A percentile compares a stretch with the other conserved stretches of the same genome.
Evolutionary conservation across 30 jellyfish, hydroid and myxozoan genomes (phyloP).

Genomic region (Mastigias papua): DNA sequence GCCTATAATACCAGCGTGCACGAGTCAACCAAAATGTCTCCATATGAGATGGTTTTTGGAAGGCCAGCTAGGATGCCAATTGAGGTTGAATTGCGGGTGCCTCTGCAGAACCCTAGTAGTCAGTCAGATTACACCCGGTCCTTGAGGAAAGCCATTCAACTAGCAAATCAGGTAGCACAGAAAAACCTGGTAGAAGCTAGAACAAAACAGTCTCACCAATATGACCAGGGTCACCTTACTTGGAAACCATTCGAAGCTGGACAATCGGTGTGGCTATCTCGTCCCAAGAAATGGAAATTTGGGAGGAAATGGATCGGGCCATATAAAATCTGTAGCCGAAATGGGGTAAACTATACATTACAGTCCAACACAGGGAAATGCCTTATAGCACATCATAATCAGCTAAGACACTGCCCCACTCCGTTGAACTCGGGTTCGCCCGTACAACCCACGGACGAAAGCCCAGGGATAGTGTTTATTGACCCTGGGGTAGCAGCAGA

Average conservation of each 20-base stretch:
- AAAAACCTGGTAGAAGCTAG: slow-evolving; percentile 21
- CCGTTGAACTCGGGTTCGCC: too few relatives aligned
- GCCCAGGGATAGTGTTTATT: too few relatives aligned
- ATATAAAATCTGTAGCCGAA: slow-evolving; percentile 27
- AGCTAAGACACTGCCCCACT: too few relatives aligned
- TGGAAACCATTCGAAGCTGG: slow-evolving; percentile 55
- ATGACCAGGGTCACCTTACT: slow-evolving; percentile 30
- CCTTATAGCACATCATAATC: too few relatives aligned
- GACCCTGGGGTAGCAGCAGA: too few relatives aligned
- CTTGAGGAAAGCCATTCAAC: slow-evolving; percentile 43
- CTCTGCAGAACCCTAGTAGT: slow-evolving; percentile 38
- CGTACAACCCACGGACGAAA: too few relatives aligned
- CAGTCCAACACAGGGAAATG: slow-evolving; percentile 53
- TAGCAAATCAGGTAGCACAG: slow-evolving; percentile 44
- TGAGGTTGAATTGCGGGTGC: slow-evolving; percentile 42
- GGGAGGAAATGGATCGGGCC: slow-evolving; percentile 70
- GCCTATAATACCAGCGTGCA: slow-evolving; percentile 53
- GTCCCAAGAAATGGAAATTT: slow-evolving; percentile 68
- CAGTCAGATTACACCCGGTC: slow-evolving; percentile 67
- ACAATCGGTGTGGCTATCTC: slow-evolving; percentile 55
- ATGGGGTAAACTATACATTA: slow-evolving; percentile 50
- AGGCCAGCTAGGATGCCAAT: slow-evolving; percentile 40
- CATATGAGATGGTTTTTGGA: slow-evolving; percentile 63
- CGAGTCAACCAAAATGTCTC: slow-evolving; percentile 50
- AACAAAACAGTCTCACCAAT: background rate